Base-by-base conservation (phyloP, 1,140 invertebrate genomes). In the Euborellia annulipes region DNA sequence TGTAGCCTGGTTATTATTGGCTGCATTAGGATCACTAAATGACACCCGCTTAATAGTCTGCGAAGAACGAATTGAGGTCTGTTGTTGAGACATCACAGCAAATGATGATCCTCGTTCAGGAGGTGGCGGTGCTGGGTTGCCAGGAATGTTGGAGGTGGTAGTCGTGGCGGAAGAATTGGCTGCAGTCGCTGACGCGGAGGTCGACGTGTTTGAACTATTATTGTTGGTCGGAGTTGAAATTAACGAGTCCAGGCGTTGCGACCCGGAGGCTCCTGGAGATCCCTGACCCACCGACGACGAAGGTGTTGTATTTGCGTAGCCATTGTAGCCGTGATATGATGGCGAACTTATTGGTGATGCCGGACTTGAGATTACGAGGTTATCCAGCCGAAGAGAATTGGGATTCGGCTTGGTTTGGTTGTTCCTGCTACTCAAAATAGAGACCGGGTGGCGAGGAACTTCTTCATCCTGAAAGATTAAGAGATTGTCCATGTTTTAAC, bases 31-130 rank as follows among this genome's bases (percentile, higher is more conserved):
- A 54, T 79, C 75, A 55, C 83, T 78, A 61, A 85, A 85, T 41
- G 80, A 83, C n/a, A 85, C 82, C 46, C 78, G 70, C 53, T 75
- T 75, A 6, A 43, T 44, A 2, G 45, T 46, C n/a, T 34, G 18
- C 1, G 44, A 43, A 14, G 41, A 2, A 13, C 8, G 9, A 4
- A 32, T n/a, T 16, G 43, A 11, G 11, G 27, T 16, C 11, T 16
- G 45, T 18, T 57, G 39, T 53, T 64, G 74, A 2, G 79, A 81
- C 82, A 86, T 86, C 16, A 84, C 73, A 0, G 81, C 73, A 61
- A 82, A 86, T 43, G 82, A 85, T 3, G 82, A 85, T 36, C 82
- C 83, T 49, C 83, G 71, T 62, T 82, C 78, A 0, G 81, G 82
- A 16, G 81, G 82, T 41, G 77, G 70, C 14, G 82, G 82, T 20